These are phyloP conservation scores for Amphipoea lucens DNA, from an alignment of 2,888 invertebrate species.

Conservation along the genomic window DNA sequence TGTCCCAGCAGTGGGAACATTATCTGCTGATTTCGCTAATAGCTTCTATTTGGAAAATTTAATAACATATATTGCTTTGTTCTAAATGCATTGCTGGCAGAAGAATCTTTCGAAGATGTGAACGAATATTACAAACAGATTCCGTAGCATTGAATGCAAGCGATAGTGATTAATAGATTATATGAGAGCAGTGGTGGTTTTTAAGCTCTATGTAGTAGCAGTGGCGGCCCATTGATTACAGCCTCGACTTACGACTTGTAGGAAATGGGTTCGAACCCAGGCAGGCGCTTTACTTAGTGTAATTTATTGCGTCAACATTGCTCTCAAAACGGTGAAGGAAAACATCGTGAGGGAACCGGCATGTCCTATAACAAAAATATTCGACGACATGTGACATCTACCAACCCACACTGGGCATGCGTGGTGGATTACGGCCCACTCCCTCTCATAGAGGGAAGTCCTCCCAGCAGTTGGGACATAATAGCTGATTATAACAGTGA, in stretches of 20 bases:
- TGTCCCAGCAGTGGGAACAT: background rate
- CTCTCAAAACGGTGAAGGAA: too few species aligned
- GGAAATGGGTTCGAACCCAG: background rate
- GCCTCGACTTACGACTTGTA: background rate
- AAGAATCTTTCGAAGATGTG: background rate
- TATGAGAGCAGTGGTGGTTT: too few species aligned
- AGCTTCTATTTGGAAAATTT: background rate
- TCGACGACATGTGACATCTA: too few species aligned
- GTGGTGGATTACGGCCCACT: too few species aligned
- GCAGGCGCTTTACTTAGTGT: background rate
- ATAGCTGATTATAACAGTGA: too few species aligned
- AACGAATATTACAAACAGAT: background rate
- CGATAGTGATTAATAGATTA: background rate
- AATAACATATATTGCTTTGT: background rate
- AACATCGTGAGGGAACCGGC: too few species aligned
- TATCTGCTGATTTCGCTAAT: background rate
- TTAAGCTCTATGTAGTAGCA: too few species aligned
- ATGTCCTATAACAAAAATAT: too few species aligned
- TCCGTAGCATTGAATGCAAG: background rate
- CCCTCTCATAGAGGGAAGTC: too few species aligned
- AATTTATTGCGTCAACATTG: too few species aligned
- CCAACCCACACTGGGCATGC: too few species aligned
- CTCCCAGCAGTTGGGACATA: too few species aligned
- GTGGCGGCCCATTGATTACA: background rate
- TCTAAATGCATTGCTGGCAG: background rate